Conservation (phyloP, 2,113 vertebrate species). For the Perca fluviatilis region DNA sequence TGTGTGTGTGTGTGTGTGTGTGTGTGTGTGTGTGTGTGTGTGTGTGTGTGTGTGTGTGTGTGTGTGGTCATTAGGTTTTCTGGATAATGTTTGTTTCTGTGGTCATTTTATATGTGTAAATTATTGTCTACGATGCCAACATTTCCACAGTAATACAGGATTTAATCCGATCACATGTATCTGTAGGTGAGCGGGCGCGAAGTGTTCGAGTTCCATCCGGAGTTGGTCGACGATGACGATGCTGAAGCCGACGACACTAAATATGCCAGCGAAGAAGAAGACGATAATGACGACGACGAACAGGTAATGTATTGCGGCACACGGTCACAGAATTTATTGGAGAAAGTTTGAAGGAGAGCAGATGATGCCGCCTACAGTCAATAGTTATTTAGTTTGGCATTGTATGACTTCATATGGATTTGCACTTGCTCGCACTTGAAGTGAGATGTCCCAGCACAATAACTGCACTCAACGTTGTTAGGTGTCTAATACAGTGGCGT, state of each 20-base stretch:
- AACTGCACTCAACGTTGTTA: background rate
- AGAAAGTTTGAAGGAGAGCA: no score
- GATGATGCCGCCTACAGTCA: background rate
- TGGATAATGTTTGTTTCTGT: background rate
- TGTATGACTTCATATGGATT: conserved; percentile 3
- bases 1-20: no score
- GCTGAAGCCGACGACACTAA: conserved; percentile 93
- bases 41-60: no score
- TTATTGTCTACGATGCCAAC: no score
- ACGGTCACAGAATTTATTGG: no score
- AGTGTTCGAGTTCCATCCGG: conserved; percentile 97
- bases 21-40: no score
- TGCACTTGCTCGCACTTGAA: background rate
- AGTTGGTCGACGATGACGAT: conserved; percentile 95
- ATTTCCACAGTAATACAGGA: background rate
- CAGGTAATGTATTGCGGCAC: conserved; percentile 37
- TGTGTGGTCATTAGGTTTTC: no score
- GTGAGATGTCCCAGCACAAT: background rate
- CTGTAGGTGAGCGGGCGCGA: conserved; percentile 95
- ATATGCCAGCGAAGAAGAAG: conserved; percentile 81
- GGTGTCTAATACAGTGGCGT: background rate
- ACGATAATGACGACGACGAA: conserved; percentile 74
- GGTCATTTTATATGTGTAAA: no score
- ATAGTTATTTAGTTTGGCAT: background rate
- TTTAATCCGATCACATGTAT: background rate